phyloP scores from a whole-genome alignment of 1,140 invertebrate genomes.

The Diachasmimorpha longicaudata region DNA sequence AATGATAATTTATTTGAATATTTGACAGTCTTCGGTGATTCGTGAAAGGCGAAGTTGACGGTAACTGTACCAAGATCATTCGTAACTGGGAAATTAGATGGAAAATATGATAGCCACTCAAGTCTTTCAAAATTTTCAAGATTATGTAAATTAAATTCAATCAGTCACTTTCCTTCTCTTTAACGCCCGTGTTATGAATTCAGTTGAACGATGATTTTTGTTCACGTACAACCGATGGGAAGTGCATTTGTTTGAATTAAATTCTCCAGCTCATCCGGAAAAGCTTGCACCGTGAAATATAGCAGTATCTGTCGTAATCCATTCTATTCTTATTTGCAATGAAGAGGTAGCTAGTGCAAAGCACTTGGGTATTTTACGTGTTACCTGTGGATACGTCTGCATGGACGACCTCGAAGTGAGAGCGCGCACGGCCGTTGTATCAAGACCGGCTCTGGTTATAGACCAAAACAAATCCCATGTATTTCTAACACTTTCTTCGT shows the following conservation, averaged over 20 bases:
- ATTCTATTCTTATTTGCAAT: neutral
- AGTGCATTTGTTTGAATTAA: neutral
- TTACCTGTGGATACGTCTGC: neutral
- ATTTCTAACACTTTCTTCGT: neutral
- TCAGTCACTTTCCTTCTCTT: neutral
- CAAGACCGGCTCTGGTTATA: constrained; percentile 4
- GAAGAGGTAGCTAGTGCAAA: neutral
- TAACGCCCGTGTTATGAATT: neutral
- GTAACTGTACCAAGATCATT: no score
- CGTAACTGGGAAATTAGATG: no score
- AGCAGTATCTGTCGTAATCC: neutral
- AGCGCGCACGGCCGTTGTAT: neutral
- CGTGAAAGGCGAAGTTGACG: neutral
- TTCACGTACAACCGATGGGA: no score
- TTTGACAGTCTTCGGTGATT: neutral
- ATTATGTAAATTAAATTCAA: neutral
- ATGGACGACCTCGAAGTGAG: constrained; percentile 21
- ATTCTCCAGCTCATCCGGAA: neutral
- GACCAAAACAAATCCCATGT: neutral
- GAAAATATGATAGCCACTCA: no score
- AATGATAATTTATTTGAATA: neutral
- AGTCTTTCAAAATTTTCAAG: no score
- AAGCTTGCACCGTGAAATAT: neutral
- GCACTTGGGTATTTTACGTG: neutral
- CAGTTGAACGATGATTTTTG: neutral